Evolutionary conservation across 2,888 invertebrate genomes (phyloP), one percentile per base, ranked within the genome.

Genomic region (Erebia aethiops): DNA sequence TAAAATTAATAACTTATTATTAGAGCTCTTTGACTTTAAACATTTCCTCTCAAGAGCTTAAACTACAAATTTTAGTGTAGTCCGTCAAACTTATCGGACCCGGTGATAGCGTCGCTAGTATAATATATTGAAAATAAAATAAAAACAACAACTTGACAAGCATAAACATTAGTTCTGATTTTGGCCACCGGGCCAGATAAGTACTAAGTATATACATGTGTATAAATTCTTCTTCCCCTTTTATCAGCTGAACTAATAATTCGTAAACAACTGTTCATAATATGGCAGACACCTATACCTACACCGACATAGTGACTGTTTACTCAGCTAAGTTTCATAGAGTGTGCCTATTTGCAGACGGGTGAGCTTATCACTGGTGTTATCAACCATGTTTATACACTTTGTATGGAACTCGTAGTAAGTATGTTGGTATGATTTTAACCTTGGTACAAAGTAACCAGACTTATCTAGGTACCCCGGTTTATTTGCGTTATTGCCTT

Each of bases 321-420:
- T 49, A 43, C 26, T 21, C 46, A 49, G 8, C 60, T 49, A 56
- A 46, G 57, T 18, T 78, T 76, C 75, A 77, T 74, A 77, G 81
- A 79, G 78, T 79, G 75, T 73, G 70, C 57, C 58, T 79, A 71
- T 81, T 79, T 77, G 74, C 75, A 49, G 69, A 71, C 77, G 72
- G 72, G 73, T 76, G 76, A 71, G 71, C 62, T 76, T 78, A 78
- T 78, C 77, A 69, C 73, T 8, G 9, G 21, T 41, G 46, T 77
- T 78, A 78, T 78, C 77, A 64, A 10, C 51, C 41, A 8, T 56
- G 69, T 63, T 62, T 69, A 63, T 63, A 61, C n/a, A 64, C 52
- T 71, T 43, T 35, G 26, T 58, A 46, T 52, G 67, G 51, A 26
- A 41, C 51, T 26, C 21, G 62, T 62, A 62, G 21, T 49, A 46